Conservation (phyloP, 2,888 invertebrate species). For the Leptura quadrifasciata region DNA sequence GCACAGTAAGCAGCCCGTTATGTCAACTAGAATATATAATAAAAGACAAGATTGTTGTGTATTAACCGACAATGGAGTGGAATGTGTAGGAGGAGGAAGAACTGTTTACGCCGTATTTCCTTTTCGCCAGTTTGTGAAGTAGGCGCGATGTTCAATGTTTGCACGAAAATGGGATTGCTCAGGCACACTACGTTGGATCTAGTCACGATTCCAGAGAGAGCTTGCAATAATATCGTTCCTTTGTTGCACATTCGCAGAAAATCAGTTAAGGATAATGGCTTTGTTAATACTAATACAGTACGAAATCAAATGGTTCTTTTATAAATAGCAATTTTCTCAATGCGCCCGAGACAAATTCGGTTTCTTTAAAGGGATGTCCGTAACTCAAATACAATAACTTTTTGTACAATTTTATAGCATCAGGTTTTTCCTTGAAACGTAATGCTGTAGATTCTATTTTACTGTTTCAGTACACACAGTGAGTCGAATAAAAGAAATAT, state of each 20-base stretch:
- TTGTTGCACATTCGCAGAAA: slow-evolving; percentile 2
- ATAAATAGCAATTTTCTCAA: not conserved
- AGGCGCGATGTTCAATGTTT: slow-evolving; percentile 13
- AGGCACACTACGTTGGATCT: slow-evolving; percentile 6
- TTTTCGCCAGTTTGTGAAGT: slow-evolving; percentile 19
- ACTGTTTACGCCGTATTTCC: slow-evolving; percentile 8
- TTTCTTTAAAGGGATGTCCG: not conserved
- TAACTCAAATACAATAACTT: not conserved
- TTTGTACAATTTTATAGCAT: not conserved
- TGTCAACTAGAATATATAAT: slow-evolving; percentile 50
- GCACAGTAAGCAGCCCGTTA: slow-evolving; percentile 48
- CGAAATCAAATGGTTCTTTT: slow-evolving; percentile 8
- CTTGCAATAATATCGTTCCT: slow-evolving; percentile 10
- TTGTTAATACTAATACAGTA: slow-evolving; percentile 8
- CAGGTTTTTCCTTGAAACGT: not conserved
- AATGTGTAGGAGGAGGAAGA: slow-evolving; percentile 1
- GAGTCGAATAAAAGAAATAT: not conserved
- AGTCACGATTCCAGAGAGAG: slow-evolving; percentile 2
- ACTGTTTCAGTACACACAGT: not conserved
- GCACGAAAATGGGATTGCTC: slow-evolving; percentile 26
- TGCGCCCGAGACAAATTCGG: not conserved
- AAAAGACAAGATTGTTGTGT: slow-evolving; percentile 34
- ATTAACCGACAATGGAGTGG: slow-evolving; percentile 6
- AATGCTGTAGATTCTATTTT: not conserved
- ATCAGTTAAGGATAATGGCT: slow-evolving; percentile 7